A percentile compares a stretch with the other conserved stretches of the same genome.
Evolutionary conservation across 2,888 invertebrate genomes (phyloP).

Genomic region (Marasmarcha lunaedactyla): DNA sequence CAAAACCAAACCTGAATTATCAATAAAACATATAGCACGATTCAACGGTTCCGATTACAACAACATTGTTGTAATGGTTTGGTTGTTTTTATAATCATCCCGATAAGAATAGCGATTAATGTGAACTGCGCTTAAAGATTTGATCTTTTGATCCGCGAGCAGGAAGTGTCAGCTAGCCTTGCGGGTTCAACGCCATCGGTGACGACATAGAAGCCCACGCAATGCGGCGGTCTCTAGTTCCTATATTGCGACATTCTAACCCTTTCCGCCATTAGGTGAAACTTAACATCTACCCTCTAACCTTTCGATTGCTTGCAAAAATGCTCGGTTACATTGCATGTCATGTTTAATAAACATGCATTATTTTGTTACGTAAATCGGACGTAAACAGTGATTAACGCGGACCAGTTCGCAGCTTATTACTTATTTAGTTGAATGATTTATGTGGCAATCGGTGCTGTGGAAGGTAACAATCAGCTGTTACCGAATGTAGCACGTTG

Average conservation of each 20-base stretch:
- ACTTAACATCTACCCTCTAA: slow-evolving; percentile 41
- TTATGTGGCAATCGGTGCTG: slow-evolving; percentile 11
- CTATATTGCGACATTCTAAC: slow-evolving; percentile 22
- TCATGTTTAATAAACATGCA: no score
- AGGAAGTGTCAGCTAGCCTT: slow-evolving; percentile 46
- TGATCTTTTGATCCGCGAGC: slow-evolving; percentile 28
- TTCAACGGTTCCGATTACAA: neutral
- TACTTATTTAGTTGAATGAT: no score
- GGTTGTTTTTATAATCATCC: neutral
- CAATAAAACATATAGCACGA: no score
- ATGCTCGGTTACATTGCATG: neutral
- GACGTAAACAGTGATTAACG: no score
- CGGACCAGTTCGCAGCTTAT: no score
- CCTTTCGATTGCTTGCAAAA: slow-evolving; percentile 4
- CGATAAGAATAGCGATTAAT: slow-evolving; percentile 6
- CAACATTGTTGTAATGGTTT: neutral
- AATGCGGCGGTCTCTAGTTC: slow-evolving; percentile 20
- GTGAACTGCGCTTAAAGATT: slow-evolving; percentile 23
- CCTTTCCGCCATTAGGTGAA: slow-evolving; percentile 47
- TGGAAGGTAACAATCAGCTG: slow-evolving; percentile 16
- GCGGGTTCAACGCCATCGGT: slow-evolving; percentile 45
- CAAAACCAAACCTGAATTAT: no score
- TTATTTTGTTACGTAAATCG: no score
- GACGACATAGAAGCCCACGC: slow-evolving; percentile 26
- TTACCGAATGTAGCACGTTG: slow-evolving; percentile 44